Percentiles rank a stretch among this genome's conserved stretches.
These are phyloP conservation scores for Oligia fasciuncula DNA, from an alignment of 2,888 invertebrate genomes.

Conservation along the genomic window DNA sequence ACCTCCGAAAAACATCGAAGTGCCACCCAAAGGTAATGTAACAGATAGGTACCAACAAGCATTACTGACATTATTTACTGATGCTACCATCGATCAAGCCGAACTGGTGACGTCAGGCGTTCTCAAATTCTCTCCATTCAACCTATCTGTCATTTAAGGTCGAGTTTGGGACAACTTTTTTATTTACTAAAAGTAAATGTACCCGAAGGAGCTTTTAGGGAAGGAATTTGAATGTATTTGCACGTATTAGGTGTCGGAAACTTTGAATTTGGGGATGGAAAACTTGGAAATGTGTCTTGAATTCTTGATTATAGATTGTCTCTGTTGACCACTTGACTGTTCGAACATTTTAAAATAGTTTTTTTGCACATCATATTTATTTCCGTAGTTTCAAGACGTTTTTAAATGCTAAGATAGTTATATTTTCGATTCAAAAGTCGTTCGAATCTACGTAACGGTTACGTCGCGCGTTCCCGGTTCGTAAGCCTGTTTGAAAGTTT, in stretches of 20 bases:
- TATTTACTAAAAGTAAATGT: conserved; percentile 35
- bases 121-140: conserved; percentile 32
- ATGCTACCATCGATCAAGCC: conserved; percentile 65
- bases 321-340: not conserved
- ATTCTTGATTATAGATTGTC: not conserved
- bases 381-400: too few species aligned
- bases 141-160: conserved; percentile 57
- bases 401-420: too few species aligned
- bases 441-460: too few species aligned
- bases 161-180: conserved; percentile 34
- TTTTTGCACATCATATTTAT: too few species aligned
- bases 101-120: conserved; percentile 47
- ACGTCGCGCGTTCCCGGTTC: too few species aligned
- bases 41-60: conserved; percentile 62
- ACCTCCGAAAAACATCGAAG: not conserved
- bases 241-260: conserved; percentile 27
- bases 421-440: too few species aligned
- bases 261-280: not conserved
- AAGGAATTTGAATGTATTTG: conserved; percentile 35
- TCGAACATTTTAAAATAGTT: too few species aligned
- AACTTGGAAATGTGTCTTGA: conserved; percentile 2
- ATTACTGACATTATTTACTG: conserved; percentile 67
- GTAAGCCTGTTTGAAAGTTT: too few species aligned
- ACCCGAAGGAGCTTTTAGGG: conserved; percentile 29
- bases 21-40: conserved; percentile 32